Evolutionary conservation across 2,888 invertebrate species (phyloP).

Genomic region (Tanytarsus gracilentus): DNA sequence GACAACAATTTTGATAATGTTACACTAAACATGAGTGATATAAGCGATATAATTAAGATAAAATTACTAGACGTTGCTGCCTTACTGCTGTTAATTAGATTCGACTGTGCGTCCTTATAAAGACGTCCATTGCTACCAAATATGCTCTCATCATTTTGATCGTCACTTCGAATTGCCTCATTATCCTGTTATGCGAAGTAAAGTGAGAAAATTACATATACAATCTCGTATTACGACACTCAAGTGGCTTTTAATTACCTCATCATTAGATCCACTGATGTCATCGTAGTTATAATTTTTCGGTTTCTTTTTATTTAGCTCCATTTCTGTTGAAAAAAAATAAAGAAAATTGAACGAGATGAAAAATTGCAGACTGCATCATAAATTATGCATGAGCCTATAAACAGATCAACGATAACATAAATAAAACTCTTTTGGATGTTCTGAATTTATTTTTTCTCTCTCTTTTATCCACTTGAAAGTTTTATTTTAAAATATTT

Average conservation of each 20-base stretch:
- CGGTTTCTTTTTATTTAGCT: constrained; percentile 20
- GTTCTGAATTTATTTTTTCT: too few relatives aligned
- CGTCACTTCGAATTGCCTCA: constrained; percentile 23
- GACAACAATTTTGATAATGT: constrained; percentile 22
- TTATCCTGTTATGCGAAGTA: constrained; percentile 12
- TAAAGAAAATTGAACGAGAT: neutral
- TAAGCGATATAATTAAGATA: constrained; percentile 9
- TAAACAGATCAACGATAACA: constrained; percentile 29
- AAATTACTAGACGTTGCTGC: neutral
- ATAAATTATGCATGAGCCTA: constrained; percentile 26
- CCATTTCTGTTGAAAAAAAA: constrained; percentile 20
- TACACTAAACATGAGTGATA: constrained; percentile 13
- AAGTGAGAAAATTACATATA: neutral
- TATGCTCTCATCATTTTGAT: constrained; percentile 19
- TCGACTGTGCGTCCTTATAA: constrained; percentile 13
- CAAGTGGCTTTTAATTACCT: constrained; percentile 24
- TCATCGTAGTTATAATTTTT: constrained; percentile 22
- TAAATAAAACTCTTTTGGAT: constrained; percentile 21
- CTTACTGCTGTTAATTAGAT: constrained; percentile 13
- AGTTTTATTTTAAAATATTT: neutral
- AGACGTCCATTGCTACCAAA: constrained; percentile 23
- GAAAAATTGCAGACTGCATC: neutral
- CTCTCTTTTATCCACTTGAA: neutral
- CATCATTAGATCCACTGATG: constrained; percentile 21
- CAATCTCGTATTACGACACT: neutral